Evolutionary conservation across 2,113 vertebrate genomes (phyloP).

Genomic region (Spea bombifrons): DNA sequence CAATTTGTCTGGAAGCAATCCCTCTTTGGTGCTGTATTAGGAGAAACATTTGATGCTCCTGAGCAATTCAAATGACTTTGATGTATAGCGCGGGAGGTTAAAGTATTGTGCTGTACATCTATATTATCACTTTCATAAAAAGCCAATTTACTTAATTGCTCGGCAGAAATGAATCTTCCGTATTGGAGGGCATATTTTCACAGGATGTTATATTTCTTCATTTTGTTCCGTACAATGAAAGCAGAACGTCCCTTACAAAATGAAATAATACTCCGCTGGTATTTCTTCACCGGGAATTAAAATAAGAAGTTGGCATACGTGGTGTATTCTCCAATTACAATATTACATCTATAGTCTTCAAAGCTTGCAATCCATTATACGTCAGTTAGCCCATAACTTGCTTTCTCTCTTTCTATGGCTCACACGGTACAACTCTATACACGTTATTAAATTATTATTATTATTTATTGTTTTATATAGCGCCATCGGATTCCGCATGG

Average conservation of each 20-base stretch:
- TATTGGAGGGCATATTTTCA: constrained; percentile 52
- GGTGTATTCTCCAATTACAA: background rate
- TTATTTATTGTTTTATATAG: too few relatives aligned
- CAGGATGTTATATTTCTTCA: constrained; percentile 4
- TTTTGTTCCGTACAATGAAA: background rate
- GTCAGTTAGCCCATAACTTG: too few relatives aligned
- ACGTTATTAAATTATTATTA: too few relatives aligned
- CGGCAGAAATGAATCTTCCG: constrained; percentile 70
- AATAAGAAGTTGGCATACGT: background rate
- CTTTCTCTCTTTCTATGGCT: too few relatives aligned
- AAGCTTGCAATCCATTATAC: too few relatives aligned
- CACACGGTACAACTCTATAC: too few relatives aligned
- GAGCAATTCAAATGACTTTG: constrained; percentile 76
- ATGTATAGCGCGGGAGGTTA: constrained; percentile 74
- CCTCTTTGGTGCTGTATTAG: constrained; percentile 74
- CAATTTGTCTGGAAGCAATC: constrained; percentile 83
- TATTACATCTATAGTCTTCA: background rate
- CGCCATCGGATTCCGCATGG: too few relatives aligned
- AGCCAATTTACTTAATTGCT: constrained; percentile 76
- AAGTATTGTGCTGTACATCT: constrained; percentile 66
- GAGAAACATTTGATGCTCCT: constrained; percentile 74
- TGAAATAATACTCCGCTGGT: background rate
- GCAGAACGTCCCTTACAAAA: background rate
- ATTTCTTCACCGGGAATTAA: background rate
- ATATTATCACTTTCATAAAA: constrained; percentile 73